These are phyloP conservation scores for Megaceryle maxima DNA, from an alignment of 2,113 vertebrate species.

Conservation along the genomic window DNA sequence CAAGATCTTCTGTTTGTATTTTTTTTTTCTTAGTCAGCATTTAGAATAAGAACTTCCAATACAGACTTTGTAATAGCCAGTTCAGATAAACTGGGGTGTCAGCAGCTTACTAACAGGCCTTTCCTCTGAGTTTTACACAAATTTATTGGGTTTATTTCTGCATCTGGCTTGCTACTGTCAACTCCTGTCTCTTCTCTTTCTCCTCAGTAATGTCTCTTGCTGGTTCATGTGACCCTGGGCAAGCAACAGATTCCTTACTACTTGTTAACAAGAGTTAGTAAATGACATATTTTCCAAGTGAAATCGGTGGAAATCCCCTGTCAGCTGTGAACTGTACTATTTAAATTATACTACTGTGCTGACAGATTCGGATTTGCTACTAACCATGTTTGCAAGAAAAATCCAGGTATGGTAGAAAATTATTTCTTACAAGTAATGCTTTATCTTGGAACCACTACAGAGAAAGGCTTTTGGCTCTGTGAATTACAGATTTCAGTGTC, in stretches of 20 bases:
- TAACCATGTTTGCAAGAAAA: conserved; percentile 39
- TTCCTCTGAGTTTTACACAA: neutral
- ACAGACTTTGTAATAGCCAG: neutral
- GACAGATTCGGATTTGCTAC: conserved; percentile 65
- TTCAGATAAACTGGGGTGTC: neutral
- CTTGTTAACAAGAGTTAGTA: conserved; percentile 54
- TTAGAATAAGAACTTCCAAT: neutral
- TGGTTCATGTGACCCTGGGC: neutral
- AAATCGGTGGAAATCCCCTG: conserved; percentile 64
- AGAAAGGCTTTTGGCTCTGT: neutral
- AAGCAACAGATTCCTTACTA: conserved; percentile 44
- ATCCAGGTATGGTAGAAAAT: conserved; percentile 42
- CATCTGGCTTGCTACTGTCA: neutral
- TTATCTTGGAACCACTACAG: conserved; percentile 40
- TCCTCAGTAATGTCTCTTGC: neutral
- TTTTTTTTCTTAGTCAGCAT: neutral
- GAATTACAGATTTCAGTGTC: neutral
- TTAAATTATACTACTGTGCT: conserved; percentile 64
- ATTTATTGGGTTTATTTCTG: conserved; percentile 14
- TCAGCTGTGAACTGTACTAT: conserved; percentile 57
- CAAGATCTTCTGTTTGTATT: neutral
- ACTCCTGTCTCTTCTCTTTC: neutral
- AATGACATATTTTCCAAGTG: conserved; percentile 63
- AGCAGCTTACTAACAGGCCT: neutral
- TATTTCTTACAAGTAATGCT: conserved; percentile 16